These are phyloP conservation scores for Malacosoma neustria DNA, from an alignment of 2,888 invertebrate species.

Conservation along the genomic window DNA sequence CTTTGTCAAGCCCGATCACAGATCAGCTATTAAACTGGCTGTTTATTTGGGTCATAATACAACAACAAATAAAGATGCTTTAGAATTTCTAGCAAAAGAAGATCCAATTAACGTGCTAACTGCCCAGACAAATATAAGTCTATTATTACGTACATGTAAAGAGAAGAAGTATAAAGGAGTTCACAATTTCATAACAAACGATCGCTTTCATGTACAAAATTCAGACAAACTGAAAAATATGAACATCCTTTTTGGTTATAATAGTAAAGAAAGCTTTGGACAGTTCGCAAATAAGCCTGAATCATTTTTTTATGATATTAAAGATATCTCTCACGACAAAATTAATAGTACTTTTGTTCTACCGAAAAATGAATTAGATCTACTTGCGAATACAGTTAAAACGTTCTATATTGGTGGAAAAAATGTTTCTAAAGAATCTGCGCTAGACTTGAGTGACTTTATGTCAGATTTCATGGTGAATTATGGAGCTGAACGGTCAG, in stretches of 20 bases:
- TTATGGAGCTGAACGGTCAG: conserved; percentile 28
- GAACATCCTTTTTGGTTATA: conserved; percentile 32
- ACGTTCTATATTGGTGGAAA: conserved; percentile 26
- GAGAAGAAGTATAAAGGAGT: conserved; percentile 24
- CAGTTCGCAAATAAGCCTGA: conserved; percentile 17
- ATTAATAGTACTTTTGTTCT: conserved; percentile 15
- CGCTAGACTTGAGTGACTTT: conserved; percentile 26
- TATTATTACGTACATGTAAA: conserved; percentile 26
- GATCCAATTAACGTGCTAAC: conserved; percentile 27
- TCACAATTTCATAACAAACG: conserved; percentile 21
- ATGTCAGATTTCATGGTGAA: conserved; percentile 24
- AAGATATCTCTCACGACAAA: conserved; percentile 12
- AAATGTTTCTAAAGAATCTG: conserved; percentile 19
- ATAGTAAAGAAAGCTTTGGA: conserved; percentile 29
- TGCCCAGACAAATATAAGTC: conserved; percentile 18
- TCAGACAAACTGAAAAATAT: conserved; percentile 17
- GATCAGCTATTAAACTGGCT: conserved; percentile 31
- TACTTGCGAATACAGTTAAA: conserved; percentile 16
- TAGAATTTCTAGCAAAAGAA: conserved; percentile 24
- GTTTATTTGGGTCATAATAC: conserved; percentile 23
- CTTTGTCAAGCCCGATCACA: conserved; percentile 22
- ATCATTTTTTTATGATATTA: conserved; percentile 14
- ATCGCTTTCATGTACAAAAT: conserved; percentile 19
- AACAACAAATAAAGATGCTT: conserved; percentile 19
- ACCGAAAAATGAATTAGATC: conserved; percentile 12